phyloP scores from a whole-genome alignment of 2,888 invertebrate species.

The Himalopsyche anomala region DNA sequence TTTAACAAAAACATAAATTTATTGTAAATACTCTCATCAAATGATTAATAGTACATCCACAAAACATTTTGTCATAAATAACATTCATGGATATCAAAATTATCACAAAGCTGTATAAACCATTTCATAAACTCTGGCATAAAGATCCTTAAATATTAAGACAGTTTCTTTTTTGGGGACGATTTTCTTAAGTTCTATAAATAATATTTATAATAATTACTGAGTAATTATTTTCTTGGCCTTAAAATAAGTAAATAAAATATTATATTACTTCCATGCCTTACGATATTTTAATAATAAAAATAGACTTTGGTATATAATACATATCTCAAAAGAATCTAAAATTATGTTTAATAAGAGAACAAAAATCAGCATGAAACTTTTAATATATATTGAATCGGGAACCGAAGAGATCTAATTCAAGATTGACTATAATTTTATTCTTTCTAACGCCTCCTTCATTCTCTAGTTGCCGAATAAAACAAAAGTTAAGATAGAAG shows the following conservation, averaged over 20 bases:
- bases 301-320: conserved; percentile 20
- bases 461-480: too few species aligned
- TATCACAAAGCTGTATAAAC: background rate
- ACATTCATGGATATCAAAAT: background rate
- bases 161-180: background rate
- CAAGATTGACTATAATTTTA: too few species aligned
- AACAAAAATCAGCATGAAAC: too few species aligned
- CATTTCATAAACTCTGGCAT: background rate
- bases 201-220: conserved; percentile 12
- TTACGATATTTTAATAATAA: conserved; percentile 20
- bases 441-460: too few species aligned
- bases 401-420: too few species aligned
- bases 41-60: background rate
- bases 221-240: conserved; percentile 7
- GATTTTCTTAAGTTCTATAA: conserved; percentile 18
- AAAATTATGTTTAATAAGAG: too few species aligned
- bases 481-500: too few species aligned
- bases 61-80: background rate
- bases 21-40: background rate
- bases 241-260: conserved; percentile 15
- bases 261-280: conserved; percentile 7
- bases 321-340: background rate
- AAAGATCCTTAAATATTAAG: background rate
- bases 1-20: background rate
- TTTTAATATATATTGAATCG: too few species aligned